Base-by-base conservation (phyloP, 2,113 vertebrate species). In the Theristicus caerulescens region DNA sequence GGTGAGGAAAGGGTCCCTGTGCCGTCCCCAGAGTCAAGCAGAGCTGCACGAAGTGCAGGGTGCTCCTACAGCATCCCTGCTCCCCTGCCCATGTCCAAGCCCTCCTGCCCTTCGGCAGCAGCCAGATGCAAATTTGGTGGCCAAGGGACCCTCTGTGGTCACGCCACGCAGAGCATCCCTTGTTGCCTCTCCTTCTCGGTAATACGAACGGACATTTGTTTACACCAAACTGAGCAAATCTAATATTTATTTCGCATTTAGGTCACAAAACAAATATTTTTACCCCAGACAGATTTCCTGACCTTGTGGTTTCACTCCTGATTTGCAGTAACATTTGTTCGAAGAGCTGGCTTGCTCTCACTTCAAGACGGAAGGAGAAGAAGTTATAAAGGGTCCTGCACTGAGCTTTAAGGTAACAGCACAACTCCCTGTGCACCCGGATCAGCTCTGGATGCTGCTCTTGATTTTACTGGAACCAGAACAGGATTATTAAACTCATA, bases 231-330 rank as follows among this genome's bases (percentile, higher is more conserved):
- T 78, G 80, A 92, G 86, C 86, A 92, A 93, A 94, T 86, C 71
- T 96, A 67, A 69, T 36, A 88, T 95, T 94, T 95, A 90, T 96
- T 93, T 91, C 94, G 86, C 86, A 90, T 96, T 93, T 88, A 96
- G 94, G 90, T 95, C 86, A 88, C 72, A 88, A 90, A 96, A 55
- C 72, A 90, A 86, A 84, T 93, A 66, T 27, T 92, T 92, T 95
- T 82, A 29, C n/a, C 51, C 47, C 59, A 90, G 90, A 64, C 25
- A 62, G 7, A 52, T 86, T 86, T 74, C 52, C 52, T 88, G 80
- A 88, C 51, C 76, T 88, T n/a, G 47, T 36, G 51, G 51, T 57
- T 91, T 91, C 44, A 36, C 46, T 91, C 58, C 32, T 62, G 44
- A 51, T 82, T 82, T 38, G 13, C n/a, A 72, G 51, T 4, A 54